Conservation (phyloP, 2,113 vertebrate genomes). For the Pimephales promelas region DNA sequence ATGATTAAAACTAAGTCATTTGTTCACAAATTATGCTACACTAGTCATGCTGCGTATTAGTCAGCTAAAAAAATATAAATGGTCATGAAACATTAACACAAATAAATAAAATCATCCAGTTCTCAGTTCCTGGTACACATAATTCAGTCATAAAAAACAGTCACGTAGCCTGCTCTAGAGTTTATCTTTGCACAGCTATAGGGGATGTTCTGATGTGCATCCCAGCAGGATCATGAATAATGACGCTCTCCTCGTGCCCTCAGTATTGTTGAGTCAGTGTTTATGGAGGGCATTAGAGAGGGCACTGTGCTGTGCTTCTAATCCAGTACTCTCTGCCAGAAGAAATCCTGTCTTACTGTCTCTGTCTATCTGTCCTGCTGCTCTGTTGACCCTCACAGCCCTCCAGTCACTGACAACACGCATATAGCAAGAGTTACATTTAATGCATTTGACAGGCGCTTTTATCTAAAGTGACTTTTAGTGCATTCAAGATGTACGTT, state of each 20-base stretch:
- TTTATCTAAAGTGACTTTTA: background rate
- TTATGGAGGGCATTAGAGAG: constrained; percentile 64
- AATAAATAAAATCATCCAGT: background rate
- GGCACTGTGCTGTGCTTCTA: constrained; percentile 64
- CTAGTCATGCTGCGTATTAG: background rate
- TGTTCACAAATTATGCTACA: background rate
- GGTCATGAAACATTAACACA: background rate
- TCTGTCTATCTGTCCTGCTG: constrained; percentile 39
- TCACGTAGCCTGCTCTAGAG: background rate
- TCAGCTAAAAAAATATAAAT: background rate
- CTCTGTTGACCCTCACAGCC: background rate
- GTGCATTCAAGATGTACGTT: background rate
- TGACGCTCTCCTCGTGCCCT: constrained; percentile 40
- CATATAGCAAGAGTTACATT: background rate
- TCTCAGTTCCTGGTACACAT: background rate
- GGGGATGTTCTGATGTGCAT: background rate
- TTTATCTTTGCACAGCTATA: background rate
- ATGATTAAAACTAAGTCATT: background rate
- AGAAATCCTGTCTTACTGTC: constrained; percentile 56
- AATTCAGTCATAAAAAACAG: background rate
- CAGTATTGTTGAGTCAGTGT: constrained; percentile 54
- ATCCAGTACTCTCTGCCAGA: constrained; percentile 63
- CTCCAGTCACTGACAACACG: background rate
- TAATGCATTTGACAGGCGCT: constrained; percentile 8
- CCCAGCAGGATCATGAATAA: background rate